phyloP scores from a whole-genome alignment of 2,888 invertebrate species.

The Cristatella mucedo region DNA sequence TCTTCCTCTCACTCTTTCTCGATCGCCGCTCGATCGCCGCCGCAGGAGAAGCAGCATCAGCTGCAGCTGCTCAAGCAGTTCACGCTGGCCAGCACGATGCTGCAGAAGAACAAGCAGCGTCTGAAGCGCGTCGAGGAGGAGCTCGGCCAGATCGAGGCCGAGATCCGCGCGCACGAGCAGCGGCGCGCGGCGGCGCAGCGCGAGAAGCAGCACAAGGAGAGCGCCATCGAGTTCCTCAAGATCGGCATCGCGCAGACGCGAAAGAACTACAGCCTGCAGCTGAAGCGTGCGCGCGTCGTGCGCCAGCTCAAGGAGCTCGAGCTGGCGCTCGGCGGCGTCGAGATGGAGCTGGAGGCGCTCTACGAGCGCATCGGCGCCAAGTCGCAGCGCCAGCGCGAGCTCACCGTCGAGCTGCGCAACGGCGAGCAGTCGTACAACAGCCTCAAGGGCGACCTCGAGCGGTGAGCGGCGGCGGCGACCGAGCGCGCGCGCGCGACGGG shows the following conservation, averaged over 20 bases:
- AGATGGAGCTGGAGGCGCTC: constrained; percentile 20
- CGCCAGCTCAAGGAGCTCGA: constrained; percentile 27
- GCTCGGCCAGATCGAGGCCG: constrained; percentile 22
- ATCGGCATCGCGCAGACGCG: constrained; percentile 30
- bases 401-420: too few species aligned
- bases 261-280: constrained; percentile 27
- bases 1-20: too few species aligned
- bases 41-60: too few species aligned
- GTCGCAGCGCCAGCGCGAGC: too few species aligned
- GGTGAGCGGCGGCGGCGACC: too few species aligned
- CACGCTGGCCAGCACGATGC: too few species aligned
- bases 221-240: constrained; percentile 32
- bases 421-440: too few species aligned
- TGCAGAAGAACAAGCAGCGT: too few species aligned
- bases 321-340: constrained; percentile 18
- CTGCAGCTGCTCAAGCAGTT: too few species aligned
- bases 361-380: constrained; percentile 22
- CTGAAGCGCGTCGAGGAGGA: constrained; percentile 24
- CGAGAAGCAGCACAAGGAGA: constrained; percentile 29
- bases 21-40: too few species aligned
- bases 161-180: constrained; percentile 19
- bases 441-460: too few species aligned
- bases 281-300: constrained; percentile 24
- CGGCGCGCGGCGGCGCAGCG: constrained; percentile 20
- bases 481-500: too few species aligned